Evolutionary conservation across 2,888 invertebrate species (phyloP).

Genomic region (Drosophila helvetica): DNA sequence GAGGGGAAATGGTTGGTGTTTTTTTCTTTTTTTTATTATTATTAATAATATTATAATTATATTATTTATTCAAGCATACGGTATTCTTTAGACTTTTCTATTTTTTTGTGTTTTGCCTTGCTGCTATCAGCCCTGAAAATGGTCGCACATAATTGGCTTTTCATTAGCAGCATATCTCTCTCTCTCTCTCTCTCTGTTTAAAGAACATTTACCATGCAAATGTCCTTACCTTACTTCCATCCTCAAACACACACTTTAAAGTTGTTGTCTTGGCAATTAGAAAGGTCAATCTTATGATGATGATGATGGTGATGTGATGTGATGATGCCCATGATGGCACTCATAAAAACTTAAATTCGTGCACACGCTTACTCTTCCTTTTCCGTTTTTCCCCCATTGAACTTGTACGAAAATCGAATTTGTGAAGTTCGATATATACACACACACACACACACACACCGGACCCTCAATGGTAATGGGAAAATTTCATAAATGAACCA

Average conservation of each 20-base stretch:
- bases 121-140: constrained; percentile 40
- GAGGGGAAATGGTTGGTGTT: too few species aligned
- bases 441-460: not conserved
- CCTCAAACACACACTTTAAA: constrained; percentile 38
- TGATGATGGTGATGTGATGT: constrained; percentile 19
- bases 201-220: constrained; percentile 63
- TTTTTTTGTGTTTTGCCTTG: not conserved
- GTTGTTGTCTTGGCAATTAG: constrained; percentile 47
- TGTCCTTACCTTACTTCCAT: constrained; percentile 14
- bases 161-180: constrained; percentile 70
- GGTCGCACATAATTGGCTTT: constrained; percentile 76
- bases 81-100: constrained; percentile 1
- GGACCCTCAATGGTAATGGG: constrained; percentile 38
- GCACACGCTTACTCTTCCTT: constrained; percentile 11
- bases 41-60: too few species aligned
- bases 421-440: constrained; percentile 21
- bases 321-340: constrained; percentile 25
- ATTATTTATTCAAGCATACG: too few species aligned
- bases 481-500: constrained; percentile 79
- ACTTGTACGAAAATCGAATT: constrained; percentile 38
- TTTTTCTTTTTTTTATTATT: too few species aligned
- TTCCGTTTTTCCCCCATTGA: not conserved
- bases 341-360: constrained; percentile 48
- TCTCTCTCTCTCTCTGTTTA: constrained; percentile 13
- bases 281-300: constrained; percentile 42